phyloP scores from a whole-genome alignment of 2,888 invertebrate species.

The Scaptomyza parva region DNA sequence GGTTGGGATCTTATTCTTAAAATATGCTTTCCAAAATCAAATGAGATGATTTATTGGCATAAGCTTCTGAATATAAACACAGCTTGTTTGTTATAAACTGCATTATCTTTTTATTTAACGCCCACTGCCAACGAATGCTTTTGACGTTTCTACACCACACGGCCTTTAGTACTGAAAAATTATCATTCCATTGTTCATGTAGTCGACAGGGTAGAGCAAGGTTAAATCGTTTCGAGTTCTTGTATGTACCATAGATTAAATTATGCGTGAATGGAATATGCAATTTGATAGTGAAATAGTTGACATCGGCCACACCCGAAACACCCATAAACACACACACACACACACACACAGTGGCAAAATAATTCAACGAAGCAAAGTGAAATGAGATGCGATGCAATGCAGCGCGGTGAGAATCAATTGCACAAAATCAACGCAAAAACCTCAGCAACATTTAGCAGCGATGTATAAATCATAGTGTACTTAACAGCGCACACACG shows the following conservation, averaged over 20 bases:
- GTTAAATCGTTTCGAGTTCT: neutral
- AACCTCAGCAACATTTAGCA: conserved; percentile 76
- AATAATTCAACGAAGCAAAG: conserved; percentile 3
- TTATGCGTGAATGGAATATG: conserved; percentile 71
- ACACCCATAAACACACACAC: conserved; percentile 8
- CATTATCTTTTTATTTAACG: neutral
- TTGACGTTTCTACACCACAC: conserved; percentile 1
- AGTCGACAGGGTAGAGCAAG: neutral
- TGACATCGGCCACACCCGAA: conserved; percentile 46
- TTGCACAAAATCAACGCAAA: conserved; percentile 67
- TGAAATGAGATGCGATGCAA: neutral
- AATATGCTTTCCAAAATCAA: too few species aligned
- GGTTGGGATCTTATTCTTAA: too few species aligned
- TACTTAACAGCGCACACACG: conserved; percentile 64
- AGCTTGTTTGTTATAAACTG: too few species aligned
- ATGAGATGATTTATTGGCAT: too few species aligned
- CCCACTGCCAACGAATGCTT: neutral
- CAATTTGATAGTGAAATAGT: conserved; percentile 67
- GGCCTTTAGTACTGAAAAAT: conserved; percentile 17
- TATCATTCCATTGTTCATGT: neutral
- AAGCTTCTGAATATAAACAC: too few species aligned
- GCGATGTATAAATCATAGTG: conserved; percentile 77
- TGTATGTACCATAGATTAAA: conserved; percentile 59
- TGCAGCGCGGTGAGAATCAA: conserved; percentile 33
- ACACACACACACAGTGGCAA: neutral